Conservation (phyloP, 2,113 vertebrate species). For the Plectropomus leopardus region DNA sequence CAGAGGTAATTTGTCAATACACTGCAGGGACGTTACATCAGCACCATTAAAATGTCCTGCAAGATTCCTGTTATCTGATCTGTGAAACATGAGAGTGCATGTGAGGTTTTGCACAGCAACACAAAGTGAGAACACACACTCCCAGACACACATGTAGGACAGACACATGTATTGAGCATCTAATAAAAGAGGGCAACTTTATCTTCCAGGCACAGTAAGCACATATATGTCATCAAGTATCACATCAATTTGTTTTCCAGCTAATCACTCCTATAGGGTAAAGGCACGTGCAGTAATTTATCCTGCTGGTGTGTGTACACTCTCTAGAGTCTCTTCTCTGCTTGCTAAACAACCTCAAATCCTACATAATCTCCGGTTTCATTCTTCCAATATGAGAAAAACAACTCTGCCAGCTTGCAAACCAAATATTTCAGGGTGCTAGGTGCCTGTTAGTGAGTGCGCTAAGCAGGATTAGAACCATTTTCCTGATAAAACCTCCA, state of each 20-base stretch:
- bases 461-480: constrained; percentile 74
- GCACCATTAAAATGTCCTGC: constrained; percentile 15
- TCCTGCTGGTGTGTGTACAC: constrained; percentile 3
- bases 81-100: constrained; percentile 52
- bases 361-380: constrained; percentile 65
- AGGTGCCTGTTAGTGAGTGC: constrained; percentile 67
- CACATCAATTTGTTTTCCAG: constrained; percentile 44
- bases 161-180: constrained; percentile 17
- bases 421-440: constrained; percentile 66
- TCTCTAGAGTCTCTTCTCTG: constrained; percentile 29
- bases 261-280: constrained; percentile 3
- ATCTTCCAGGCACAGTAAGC: constrained; percentile 43
- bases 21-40: constrained; percentile 50
- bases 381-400: constrained; percentile 58
- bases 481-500: constrained; percentile 61
- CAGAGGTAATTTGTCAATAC: constrained; percentile 38
- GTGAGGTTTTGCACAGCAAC: not conserved
- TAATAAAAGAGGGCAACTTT: constrained; percentile 25
- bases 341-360: constrained; percentile 56
- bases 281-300: constrained; percentile 5
- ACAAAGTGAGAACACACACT: constrained; percentile 6
- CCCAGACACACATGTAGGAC: constrained; percentile 25
- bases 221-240: constrained; percentile 52
- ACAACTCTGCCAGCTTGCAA: constrained; percentile 49
- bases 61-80: constrained; percentile 53